Evolutionary conservation across 2,888 invertebrate species (phyloP), one percentile per base, ranked within the genome.

Genomic region (Vannuccia rotundouncinata): DNA sequence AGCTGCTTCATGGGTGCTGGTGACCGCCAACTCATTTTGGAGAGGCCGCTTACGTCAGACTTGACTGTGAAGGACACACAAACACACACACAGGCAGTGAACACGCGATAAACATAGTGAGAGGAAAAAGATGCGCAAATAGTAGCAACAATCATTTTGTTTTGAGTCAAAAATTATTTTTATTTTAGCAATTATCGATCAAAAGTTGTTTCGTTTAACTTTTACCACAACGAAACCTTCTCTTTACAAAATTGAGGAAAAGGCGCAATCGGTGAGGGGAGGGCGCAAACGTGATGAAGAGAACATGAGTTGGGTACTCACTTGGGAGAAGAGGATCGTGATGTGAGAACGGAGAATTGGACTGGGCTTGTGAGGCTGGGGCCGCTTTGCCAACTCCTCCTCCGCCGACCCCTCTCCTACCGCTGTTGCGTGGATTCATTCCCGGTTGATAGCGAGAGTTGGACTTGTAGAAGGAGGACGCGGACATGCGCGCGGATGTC

Each of bases 391-490:
- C 17, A 5, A 5, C 45, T 5, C 45, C 45, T 10, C 45, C 28
- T 22, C 30, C 77, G n/a, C 45, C 45, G 27, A 10, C 31, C 25
- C 45, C 30, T 5, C 29, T 25, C 2, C 29, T 29, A 22, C 78
- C 79, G 28, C 79, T 80, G 27, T 31, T 79, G 22, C 79, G 22
- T 1, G 79, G 79, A 80, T 79, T 79, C 31, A 79, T 80, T 17
- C 93, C 93, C 82, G 93, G 92, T 83, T 93, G 91, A 88, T 93
- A 94, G 85, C 94, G 91, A 83, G 93, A 91, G 82, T 93, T 92
- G 83, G 91, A 91, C 82, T 94, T 88, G 88, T 94, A 94, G 82
- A 92, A 92, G 84, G 90, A 87, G 1, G 85, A 84, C 17, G 84
- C 85, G 1, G 76, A 76, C 10, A 27, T 17, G 17, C 45, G 45